Percentiles rank a stretch among this genome's conserved stretches.
These are phyloP conservation scores for Drosophila melanosoma DNA, from an alignment of 2,888 invertebrate genomes.

Conservation along the genomic window DNA sequence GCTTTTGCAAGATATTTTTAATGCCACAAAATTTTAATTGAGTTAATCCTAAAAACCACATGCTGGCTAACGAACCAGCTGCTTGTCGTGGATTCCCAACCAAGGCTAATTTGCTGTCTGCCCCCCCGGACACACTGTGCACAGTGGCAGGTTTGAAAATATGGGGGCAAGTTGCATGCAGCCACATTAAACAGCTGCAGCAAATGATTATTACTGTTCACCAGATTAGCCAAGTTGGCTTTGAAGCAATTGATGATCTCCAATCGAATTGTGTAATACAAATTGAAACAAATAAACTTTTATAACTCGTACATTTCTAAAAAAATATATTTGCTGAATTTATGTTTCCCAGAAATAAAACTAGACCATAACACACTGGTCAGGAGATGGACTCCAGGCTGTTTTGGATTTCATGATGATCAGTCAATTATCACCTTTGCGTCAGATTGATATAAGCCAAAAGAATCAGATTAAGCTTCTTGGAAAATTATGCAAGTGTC, in stretches of 20 bases:
- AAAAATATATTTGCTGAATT: not conserved
- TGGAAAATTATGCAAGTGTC: conserved; percentile 41
- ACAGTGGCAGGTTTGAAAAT: not conserved
- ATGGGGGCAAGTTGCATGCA: conserved; percentile 22
- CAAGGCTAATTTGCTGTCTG: conserved; percentile 52
- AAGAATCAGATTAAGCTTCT: conserved; percentile 9
- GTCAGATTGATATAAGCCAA: conserved; percentile 38
- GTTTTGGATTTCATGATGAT: conserved; percentile 12
- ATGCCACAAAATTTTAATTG: conserved; percentile 78
- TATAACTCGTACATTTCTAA: not conserved
- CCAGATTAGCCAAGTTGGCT: conserved; percentile 60
- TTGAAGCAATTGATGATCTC: conserved; percentile 29
- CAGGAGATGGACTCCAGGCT: conserved; percentile 22
- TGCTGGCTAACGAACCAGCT: conserved; percentile 75
- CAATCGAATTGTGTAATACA: conserved; percentile 6
- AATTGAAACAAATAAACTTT: conserved; percentile 9
- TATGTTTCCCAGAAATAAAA: not conserved
- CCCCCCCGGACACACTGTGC: not conserved
- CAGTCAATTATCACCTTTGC: conserved; percentile 47
- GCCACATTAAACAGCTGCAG: conserved; percentile 59
- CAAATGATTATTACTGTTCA: conserved; percentile 69
- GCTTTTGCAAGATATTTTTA: conserved; percentile 64
- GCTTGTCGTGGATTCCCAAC: conserved; percentile 36
- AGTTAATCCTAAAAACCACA: conserved; percentile 76
- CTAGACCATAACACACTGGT: no score